Conservation (phyloP, 2,797 vertebrate genomes). For the Smutsia temminckii region DNA sequence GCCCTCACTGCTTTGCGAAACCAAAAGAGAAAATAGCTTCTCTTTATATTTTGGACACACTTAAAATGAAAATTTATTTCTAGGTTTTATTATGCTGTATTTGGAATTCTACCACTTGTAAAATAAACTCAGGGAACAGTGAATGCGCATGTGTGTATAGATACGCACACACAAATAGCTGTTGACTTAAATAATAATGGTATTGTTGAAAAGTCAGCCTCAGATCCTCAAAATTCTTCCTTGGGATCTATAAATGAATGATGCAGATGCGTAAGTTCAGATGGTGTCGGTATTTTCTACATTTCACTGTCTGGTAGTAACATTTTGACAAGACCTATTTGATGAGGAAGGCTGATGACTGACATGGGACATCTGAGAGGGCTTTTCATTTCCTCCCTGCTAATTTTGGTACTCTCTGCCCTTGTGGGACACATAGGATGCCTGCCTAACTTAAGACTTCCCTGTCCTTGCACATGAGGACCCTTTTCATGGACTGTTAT, state of each 20-base stretch:
- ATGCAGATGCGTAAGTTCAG: too few relatives aligned
- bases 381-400: background rate
- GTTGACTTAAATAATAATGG: background rate
- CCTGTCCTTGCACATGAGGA: background rate
- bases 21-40: background rate
- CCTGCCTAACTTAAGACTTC: background rate
- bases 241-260: too few relatives aligned
- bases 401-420: background rate
- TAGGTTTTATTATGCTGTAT: background rate
- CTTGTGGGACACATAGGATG: too few relatives aligned
- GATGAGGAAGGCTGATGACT: background rate
- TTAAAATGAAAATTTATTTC: background rate
- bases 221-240: background rate
- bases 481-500: too few relatives aligned
- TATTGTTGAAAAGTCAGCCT: background rate
- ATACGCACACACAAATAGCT: background rate
- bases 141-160: background rate
- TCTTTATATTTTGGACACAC: background rate
- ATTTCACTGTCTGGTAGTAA: background rate
- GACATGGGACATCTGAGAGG: too few relatives aligned
- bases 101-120: constrained; percentile 4
- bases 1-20: background rate
- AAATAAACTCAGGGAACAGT: background rate
- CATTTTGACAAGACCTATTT: background rate
- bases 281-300: background rate